A percentile compares a stretch with the other conserved stretches of the same genome.
Evolutionary conservation across 2,113 vertebrate species (phyloP).

Genomic region (Odocoileus hemionus): DNA sequence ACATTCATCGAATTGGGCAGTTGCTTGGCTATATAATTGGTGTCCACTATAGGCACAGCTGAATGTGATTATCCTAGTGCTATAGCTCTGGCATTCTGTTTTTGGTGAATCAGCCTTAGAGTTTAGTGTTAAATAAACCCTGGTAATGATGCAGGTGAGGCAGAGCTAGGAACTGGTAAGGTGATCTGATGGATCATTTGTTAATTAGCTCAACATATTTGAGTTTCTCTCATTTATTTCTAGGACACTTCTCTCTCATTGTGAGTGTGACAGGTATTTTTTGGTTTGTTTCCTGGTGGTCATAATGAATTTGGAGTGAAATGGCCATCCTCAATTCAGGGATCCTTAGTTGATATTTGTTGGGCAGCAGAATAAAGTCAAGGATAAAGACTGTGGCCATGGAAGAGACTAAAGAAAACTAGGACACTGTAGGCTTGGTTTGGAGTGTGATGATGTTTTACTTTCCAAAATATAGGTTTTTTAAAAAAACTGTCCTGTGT

Average conservation of each 20-base stretch:
- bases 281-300: background rate
- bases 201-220: background rate
- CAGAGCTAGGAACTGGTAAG: background rate
- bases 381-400: background rate
- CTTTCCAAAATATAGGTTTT: background rate
- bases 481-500: background rate
- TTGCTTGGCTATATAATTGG: background rate
- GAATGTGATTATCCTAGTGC: background rate
- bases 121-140: background rate
- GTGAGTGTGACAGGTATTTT: background rate
- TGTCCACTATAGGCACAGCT: background rate
- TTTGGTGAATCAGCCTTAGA: background rate
- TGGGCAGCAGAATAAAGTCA: background rate
- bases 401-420: background rate
- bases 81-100: background rate
- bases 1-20: background rate
- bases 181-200: background rate
- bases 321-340: background rate
- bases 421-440: background rate
- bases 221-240: background rate
- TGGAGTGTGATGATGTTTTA: background rate
- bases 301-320: background rate
- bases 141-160: background rate
- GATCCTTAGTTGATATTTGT: background rate
- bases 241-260: background rate